Conservation (phyloP, 2,797 vertebrate species). For the Knipowitschia caucasica region DNA sequence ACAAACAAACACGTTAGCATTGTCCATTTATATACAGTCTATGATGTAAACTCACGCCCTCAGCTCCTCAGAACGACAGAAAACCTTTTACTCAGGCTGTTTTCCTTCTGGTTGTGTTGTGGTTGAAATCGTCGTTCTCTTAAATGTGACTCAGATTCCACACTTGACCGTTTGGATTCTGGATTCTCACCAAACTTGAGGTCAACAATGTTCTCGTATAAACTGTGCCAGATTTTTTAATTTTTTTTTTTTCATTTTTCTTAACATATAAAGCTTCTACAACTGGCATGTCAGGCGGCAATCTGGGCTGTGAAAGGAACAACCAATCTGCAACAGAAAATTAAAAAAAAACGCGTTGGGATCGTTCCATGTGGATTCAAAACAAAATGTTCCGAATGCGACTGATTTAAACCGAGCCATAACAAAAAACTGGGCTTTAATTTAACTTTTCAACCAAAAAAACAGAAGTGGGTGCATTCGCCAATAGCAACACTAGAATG, state of each 20-base stretch:
- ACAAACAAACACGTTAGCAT: too few relatives aligned
- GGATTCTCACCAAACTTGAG: neutral
- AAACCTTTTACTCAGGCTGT: too few relatives aligned
- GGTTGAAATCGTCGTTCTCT: neutral
- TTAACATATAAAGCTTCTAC: neutral
- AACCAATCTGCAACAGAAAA: neutral
- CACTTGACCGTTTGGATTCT: constrained; percentile 4
- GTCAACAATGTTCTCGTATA: neutral
- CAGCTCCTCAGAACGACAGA: too few relatives aligned
- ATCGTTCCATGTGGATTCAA: neutral
- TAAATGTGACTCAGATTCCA: neutral
- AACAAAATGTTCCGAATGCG: neutral
- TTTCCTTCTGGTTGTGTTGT: too few relatives aligned
- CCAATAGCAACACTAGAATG: too few relatives aligned
- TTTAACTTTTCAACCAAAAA: too few relatives aligned
- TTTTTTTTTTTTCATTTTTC: neutral
- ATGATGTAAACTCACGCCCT: too few relatives aligned
- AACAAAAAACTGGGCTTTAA: neutral
- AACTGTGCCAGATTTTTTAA: neutral
- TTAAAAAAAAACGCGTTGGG: neutral
- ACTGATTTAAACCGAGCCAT: neutral
- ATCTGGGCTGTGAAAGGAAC: constrained; percentile 6
- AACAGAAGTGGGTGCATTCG: too few relatives aligned
- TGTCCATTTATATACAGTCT: too few relatives aligned
- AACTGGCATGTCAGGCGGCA: constrained; percentile 1